A percentile compares a stretch with the other conserved stretches of the same genome.
These are phyloP conservation scores for Allobates femoralis DNA, from an alignment of 2,797 vertebrate species.

Conservation along the genomic window DNA sequence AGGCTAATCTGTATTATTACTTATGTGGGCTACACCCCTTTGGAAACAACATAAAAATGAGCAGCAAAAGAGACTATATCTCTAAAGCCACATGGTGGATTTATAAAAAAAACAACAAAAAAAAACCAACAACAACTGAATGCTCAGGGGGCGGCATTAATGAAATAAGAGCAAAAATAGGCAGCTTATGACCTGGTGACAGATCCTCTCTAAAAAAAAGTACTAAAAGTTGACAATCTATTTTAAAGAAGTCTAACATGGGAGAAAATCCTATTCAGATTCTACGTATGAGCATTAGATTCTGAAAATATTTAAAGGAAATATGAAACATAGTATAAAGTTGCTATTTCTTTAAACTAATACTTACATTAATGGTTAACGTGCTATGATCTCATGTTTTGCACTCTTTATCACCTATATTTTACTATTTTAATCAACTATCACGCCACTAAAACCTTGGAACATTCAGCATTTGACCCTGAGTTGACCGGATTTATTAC, in stretches of 20 bases:
- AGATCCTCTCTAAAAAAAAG: no score
- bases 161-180: no score
- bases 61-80: no score
- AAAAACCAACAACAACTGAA: no score
- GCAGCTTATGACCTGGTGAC: no score
- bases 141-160: no score
- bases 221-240: neutral
- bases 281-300: neutral
- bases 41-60: no score
- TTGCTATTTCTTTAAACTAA: neutral
- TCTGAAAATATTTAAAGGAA: neutral
- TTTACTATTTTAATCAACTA: constrained; percentile 26
- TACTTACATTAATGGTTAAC: neutral
- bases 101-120: no score
- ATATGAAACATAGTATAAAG: neutral
- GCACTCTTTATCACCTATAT: neutral
- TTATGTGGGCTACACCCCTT: no score
- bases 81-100: no score
- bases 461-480: neutral
- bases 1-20: no score
- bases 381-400: neutral
- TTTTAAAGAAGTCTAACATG: neutral
- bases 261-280: neutral
- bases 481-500: constrained; percentile 30
- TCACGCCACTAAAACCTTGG: constrained; percentile 30